These are phyloP conservation scores for Oreonectes daqikongensis DNA, from an alignment of 2,797 vertebrate species.

Conservation along the genomic window DNA sequence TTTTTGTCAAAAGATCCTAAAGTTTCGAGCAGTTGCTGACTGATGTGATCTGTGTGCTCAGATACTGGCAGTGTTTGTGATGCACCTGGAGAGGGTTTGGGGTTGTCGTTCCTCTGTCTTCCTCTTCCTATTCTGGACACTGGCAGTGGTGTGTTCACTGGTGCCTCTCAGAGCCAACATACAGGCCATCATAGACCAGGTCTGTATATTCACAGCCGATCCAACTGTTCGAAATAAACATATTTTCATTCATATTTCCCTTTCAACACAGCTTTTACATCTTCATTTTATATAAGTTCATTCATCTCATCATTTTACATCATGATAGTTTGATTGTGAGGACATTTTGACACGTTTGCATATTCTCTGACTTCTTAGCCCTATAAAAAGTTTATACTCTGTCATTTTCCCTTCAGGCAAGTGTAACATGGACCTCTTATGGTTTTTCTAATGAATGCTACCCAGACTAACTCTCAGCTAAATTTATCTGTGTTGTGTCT, in stretches of 20 bases:
- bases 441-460: conserved; percentile 4
- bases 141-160: conserved; percentile 73
- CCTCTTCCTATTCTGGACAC: conserved; percentile 83
- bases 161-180: conserved; percentile 69
- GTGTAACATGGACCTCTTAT: neutral
- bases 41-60: conserved; percentile 51
- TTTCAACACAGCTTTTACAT: neutral
- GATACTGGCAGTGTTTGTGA: conserved; percentile 76
- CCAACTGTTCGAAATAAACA: neutral
- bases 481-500: conserved; percentile 24
- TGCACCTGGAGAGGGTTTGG: conserved; percentile 78
- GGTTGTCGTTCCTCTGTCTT: conserved; percentile 79
- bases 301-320: neutral
- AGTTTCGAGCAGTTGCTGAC: neutral
- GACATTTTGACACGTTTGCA: neutral
- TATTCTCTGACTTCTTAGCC: neutral
- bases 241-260: neutral
- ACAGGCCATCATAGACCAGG: conserved; percentile 69
- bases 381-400: neutral
- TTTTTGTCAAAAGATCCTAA: too few relatives aligned
- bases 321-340: neutral
- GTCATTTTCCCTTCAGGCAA: neutral
- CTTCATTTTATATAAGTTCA: too few relatives aligned
- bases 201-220: conserved; percentile 60
- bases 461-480: conserved; percentile 1